A percentile compares a stretch with the other conserved stretches of the same genome.
phyloP scores from a whole-genome alignment of 2,888 invertebrate species.

The Helobdella robusta region DNA sequence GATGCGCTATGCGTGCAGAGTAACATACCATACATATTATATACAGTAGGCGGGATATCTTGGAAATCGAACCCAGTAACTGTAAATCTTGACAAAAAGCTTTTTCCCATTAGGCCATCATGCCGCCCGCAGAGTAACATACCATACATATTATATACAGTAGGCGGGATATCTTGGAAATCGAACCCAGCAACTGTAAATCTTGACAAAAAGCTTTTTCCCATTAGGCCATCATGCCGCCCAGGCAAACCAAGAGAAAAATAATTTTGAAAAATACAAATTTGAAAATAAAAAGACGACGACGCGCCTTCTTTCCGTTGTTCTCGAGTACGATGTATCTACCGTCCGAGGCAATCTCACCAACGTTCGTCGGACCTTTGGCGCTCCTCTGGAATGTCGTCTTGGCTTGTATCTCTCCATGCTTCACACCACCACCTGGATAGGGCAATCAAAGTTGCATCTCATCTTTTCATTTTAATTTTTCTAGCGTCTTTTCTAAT shows the following conservation, averaged over 20 bases:
- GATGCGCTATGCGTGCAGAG: too few species aligned
- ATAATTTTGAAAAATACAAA: too few species aligned
- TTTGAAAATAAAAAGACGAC: not conserved
- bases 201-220: too few species aligned
- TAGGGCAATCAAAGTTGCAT: not conserved
- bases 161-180: too few species aligned
- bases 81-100: too few species aligned
- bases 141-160: too few species aligned
- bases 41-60: too few species aligned
- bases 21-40: too few species aligned
- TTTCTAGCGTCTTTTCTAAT: not conserved
- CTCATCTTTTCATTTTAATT: not conserved
- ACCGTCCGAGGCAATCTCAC: conserved; percentile 51
- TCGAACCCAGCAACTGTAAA: too few species aligned
- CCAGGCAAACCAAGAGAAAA: too few species aligned
- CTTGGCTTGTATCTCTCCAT: conserved; percentile 52
- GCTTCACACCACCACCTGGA: not conserved
- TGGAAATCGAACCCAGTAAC: too few species aligned
- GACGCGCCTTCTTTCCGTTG: conserved; percentile 47
- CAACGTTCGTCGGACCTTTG: conserved; percentile 27
- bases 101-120: not conserved
- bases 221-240: not conserved
- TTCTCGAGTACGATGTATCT: conserved; percentile 52
- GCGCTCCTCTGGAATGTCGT: conserved; percentile 50
- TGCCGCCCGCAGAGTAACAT: too few species aligned